Percentiles rank a stretch among this genome's conserved stretches.
Conservation (phyloP, 2,888 invertebrate species). For the Tyria jacobaeae region DNA sequence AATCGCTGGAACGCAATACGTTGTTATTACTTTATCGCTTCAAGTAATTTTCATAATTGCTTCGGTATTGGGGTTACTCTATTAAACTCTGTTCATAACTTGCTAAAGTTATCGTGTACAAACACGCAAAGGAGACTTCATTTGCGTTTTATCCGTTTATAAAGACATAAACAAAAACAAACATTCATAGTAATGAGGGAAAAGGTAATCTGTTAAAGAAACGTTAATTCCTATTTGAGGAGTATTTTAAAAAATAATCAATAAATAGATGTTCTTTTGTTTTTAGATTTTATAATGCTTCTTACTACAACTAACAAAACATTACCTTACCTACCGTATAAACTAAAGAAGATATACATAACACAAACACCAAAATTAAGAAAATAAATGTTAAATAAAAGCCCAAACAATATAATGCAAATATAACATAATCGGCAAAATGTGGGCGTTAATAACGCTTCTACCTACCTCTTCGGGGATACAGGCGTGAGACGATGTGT, state of each 20-base stretch:
- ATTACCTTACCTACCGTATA: too few relatives aligned
- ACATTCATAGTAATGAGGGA: not conserved
- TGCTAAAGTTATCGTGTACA: constrained; percentile 13
- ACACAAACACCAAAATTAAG: too few relatives aligned
- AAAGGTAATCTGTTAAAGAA: not conserved
- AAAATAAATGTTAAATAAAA: too few relatives aligned
- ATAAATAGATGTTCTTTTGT: too few relatives aligned
- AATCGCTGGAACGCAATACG: constrained; percentile 1
- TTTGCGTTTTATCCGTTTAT: constrained; percentile 15
- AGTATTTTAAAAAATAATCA: not conserved
- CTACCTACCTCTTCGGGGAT: too few relatives aligned
- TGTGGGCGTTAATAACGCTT: too few relatives aligned
- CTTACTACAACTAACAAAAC: too few relatives aligned
- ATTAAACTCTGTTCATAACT: constrained; percentile 8
- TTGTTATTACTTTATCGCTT: constrained; percentile 8
- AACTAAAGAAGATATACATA: too few relatives aligned
- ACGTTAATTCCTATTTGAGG: not conserved
- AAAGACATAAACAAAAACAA: constrained; percentile 6
- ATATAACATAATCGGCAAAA: too few relatives aligned
- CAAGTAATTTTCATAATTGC: constrained; percentile 16
- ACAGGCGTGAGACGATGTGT: too few relatives aligned
- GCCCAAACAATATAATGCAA: too few relatives aligned
- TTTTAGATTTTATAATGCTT: too few relatives aligned
- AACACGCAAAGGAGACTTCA: constrained; percentile 14
- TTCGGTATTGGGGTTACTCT: constrained; percentile 9